These are phyloP conservation scores for Echiichthys vipera DNA, from an alignment of 2,797 vertebrate genomes.

Conservation along the genomic window DNA sequence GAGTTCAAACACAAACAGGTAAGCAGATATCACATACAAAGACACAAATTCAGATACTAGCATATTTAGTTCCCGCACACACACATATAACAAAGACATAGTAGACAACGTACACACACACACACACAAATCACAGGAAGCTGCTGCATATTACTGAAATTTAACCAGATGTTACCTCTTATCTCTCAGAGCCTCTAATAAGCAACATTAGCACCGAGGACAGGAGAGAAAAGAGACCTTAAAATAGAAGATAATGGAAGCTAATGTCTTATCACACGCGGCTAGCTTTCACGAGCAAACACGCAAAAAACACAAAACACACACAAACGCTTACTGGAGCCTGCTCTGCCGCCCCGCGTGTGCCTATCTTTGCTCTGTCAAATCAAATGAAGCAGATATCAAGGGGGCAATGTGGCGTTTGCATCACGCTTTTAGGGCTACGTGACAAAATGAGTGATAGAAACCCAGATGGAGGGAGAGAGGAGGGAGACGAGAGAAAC, in stretches of 20 bases:
- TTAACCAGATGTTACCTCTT: constrained; percentile 96
- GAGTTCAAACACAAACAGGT: constrained; percentile 7
- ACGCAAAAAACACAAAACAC: constrained; percentile 51
- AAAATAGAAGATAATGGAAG: constrained; percentile 63
- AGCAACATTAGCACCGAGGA: constrained; percentile 86
- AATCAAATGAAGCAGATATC: constrained; percentile 73
- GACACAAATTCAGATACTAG: constrained; percentile 6
- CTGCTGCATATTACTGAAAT: constrained; percentile 87
- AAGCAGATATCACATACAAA: neutral
- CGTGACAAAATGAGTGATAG: constrained; percentile 70
- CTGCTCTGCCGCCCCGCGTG: constrained; percentile 31
- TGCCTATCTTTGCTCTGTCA: constrained; percentile 57
- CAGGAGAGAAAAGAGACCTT: constrained; percentile 57
- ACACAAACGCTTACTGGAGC: constrained; percentile 30
- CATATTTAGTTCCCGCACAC: neutral
- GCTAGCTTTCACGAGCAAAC: constrained; percentile 51
- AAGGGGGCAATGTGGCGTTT: constrained; percentile 58
- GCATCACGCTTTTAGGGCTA: constrained; percentile 55
- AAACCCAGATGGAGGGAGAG: constrained; percentile 58
- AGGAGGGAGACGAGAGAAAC: constrained; percentile 25
- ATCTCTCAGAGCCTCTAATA: constrained; percentile 88
- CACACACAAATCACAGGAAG: constrained; percentile 57
- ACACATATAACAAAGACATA: too few relatives aligned
- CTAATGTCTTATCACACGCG: constrained; percentile 57
- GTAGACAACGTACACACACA: constrained; percentile 4